These are phyloP conservation scores for Psittacula derbiana DNA, from an alignment of 2,797 vertebrate genomes.

Conservation along the genomic window DNA sequence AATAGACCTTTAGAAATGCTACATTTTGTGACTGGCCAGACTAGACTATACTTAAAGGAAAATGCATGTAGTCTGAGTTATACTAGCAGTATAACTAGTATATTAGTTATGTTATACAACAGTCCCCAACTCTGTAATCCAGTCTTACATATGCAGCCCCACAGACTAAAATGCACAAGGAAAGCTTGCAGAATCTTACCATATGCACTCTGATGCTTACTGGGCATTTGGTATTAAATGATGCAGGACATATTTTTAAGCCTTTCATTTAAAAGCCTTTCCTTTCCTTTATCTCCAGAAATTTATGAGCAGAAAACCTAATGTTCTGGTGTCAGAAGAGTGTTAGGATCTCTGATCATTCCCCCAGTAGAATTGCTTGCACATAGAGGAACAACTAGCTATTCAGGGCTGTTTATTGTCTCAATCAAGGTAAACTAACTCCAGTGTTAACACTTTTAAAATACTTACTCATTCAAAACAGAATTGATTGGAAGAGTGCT, in stretches of 20 bases:
- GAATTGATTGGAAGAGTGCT: neutral
- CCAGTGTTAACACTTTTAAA: neutral
- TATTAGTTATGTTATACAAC: neutral
- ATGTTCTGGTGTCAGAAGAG: neutral
- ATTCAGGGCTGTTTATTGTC: neutral
- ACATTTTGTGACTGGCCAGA: neutral
- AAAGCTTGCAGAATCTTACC: neutral
- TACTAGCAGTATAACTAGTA: neutral
- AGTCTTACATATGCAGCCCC: neutral
- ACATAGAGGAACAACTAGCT: neutral
- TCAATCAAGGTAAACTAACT: neutral
- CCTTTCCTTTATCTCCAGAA: neutral
- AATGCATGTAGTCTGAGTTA: neutral
- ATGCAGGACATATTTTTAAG: neutral
- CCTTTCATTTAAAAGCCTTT: neutral
- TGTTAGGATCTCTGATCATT: neutral
- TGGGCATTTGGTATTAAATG: neutral
- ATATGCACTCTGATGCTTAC: neutral
- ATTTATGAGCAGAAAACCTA: neutral
- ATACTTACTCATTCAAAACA: neutral
- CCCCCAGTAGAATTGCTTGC: neutral
- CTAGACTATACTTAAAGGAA: neutral
- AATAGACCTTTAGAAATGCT: neutral
- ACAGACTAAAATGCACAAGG: neutral
- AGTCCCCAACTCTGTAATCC: neutral